These are phyloP conservation scores for Thripadectes ignobilis DNA, from an alignment of 2,797 vertebrate species.

Conservation along the genomic window DNA sequence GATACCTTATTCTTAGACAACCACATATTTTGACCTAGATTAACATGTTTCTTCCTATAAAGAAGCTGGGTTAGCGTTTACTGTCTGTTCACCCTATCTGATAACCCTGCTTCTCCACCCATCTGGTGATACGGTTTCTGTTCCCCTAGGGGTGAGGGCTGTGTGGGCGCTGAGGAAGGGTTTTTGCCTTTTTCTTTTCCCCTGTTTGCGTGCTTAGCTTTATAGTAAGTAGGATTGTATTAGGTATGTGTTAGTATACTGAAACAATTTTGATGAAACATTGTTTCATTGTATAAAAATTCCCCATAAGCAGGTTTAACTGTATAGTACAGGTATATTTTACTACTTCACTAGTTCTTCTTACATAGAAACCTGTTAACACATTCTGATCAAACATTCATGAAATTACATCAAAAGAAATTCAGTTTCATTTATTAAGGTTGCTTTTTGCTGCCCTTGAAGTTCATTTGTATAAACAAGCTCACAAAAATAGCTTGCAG, in stretches of 20 bases:
- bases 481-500: slow-evolving; percentile 61
- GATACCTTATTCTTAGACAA: not conserved
- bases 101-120: not conserved
- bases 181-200: not conserved
- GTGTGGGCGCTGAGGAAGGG: not conserved
- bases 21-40: not conserved
- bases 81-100: not conserved
- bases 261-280: not conserved
- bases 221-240: not conserved
- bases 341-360: slow-evolving; percentile 48
- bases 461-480: slow-evolving; percentile 69
- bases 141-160: not conserved
- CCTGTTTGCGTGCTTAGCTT: not conserved
- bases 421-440: slow-evolving; percentile 71
- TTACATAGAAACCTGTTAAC: slow-evolving; percentile 40
- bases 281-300: not conserved
- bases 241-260: not conserved
- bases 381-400: slow-evolving; percentile 71
- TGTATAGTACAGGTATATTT: slow-evolving; percentile 12
- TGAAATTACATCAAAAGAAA: slow-evolving; percentile 71
- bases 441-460: slow-evolving; percentile 62
- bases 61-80: not conserved
- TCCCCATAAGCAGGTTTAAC: not conserved
- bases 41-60: not conserved
- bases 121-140: not conserved